Percentiles rank a stretch among this genome's conserved stretches.
phyloP scores from a whole-genome alignment of 23 tunicate species.

The Ascidia mentula region DNA sequence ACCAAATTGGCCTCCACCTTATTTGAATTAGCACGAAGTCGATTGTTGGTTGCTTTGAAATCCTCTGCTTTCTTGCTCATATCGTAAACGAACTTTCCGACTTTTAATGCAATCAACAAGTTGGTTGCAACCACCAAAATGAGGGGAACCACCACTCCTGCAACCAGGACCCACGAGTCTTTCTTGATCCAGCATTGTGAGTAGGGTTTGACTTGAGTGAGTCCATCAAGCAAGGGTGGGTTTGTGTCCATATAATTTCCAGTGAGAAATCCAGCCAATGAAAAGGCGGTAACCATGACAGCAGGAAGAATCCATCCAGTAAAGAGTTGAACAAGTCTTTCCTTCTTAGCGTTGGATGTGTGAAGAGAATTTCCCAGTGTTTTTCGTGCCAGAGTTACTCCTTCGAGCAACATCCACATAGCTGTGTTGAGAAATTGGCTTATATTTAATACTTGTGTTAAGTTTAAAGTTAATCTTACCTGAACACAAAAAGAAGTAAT shows the following conservation, averaged over 20 bases:
- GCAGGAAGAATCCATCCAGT: neutral
- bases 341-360: neutral
- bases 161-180: constrained; percentile 5
- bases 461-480: too few species aligned
- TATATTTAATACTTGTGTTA: too few species aligned
- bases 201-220: neutral
- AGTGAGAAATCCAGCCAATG: neutral
- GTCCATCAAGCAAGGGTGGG: neutral
- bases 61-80: constrained; percentile 9
- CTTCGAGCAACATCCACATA: neutral
- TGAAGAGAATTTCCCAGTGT: neutral
- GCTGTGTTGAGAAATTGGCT: neutral
- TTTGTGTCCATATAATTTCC: neutral
- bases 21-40: neutral
- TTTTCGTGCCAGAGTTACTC: neutral
- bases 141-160: neutral
- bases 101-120: neutral
- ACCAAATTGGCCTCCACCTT: neutral
- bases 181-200: constrained; percentile 8
- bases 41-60: neutral
- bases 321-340: neutral
- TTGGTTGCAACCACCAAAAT: neutral
- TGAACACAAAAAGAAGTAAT: neutral
- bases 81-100: constrained; percentile 1
- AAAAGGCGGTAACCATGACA: neutral